phyloP scores from a whole-genome alignment of 2,888 invertebrate genomes.

The Isoperla grammatica region DNA sequence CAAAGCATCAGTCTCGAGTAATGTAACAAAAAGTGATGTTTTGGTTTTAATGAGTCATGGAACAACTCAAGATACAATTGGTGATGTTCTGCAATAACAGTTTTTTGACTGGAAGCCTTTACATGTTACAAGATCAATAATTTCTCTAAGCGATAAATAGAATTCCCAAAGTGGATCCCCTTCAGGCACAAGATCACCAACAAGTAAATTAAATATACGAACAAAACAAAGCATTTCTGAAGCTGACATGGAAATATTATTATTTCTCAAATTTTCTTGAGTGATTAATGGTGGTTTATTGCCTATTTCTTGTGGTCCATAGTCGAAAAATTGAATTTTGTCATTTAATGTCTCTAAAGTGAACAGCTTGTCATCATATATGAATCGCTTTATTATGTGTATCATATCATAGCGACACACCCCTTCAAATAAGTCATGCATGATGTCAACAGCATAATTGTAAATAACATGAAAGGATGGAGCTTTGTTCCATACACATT shows the following conservation, averaged over 20 bases:
- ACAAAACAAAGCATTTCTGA: constrained; percentile 3
- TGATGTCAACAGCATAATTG: constrained; percentile 32
- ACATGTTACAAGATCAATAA: too few species aligned
- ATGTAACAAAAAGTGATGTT: constrained; percentile 31
- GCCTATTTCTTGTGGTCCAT: too few species aligned
- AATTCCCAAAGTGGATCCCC: background rate
- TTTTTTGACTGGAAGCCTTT: background rate
- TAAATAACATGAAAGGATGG: constrained; percentile 30
- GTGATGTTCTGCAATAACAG: constrained; percentile 25
- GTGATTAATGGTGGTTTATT: too few species aligned
- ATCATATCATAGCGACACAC: constrained; percentile 32
- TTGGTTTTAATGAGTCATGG: constrained; percentile 28
- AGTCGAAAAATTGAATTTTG: too few species aligned
- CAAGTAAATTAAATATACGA: constrained; percentile 14
- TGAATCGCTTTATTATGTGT: constrained; percentile 30
- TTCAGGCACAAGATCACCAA: background rate
- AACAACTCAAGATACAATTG: constrained; percentile 24
- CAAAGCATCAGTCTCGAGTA: constrained; percentile 30
- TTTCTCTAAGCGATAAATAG: background rate
- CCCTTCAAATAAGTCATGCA: constrained; percentile 35
- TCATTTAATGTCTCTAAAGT: constrained; percentile 23
- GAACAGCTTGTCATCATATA: constrained; percentile 30
- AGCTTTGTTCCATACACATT: constrained; percentile 25
- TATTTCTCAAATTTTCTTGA: too few species aligned
- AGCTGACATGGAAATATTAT: too few species aligned